phyloP scores from a whole-genome alignment of 2,888 invertebrate genomes.

The Formica aserva region DNA sequence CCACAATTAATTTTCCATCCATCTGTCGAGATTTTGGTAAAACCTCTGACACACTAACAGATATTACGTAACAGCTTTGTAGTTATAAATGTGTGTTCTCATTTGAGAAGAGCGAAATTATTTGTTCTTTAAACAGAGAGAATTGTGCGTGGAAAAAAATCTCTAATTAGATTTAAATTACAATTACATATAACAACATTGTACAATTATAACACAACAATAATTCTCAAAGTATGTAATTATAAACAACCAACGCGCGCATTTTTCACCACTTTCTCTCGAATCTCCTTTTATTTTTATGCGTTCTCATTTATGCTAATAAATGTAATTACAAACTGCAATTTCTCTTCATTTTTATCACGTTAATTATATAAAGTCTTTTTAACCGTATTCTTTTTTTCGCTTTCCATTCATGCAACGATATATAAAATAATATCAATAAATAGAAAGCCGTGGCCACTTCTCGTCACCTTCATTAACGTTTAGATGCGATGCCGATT shows the following conservation, averaged over 20 bases:
- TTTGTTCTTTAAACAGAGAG: neutral
- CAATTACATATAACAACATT: neutral
- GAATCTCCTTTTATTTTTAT: neutral
- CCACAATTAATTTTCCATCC: conserved; percentile 44
- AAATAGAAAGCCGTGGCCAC: neutral
- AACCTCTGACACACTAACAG: conserved; percentile 1
- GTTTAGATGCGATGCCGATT: neutral
- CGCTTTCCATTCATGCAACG: neutral
- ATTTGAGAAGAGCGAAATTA: neutral
- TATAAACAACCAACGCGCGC: neutral
- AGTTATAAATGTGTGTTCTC: neutral
- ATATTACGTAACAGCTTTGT: conserved; percentile 4
- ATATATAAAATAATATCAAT: neutral
- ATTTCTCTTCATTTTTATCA: neutral
- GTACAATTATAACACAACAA: neutral
- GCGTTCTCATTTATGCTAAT: neutral
- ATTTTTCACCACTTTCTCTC: neutral
- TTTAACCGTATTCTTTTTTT: neutral
- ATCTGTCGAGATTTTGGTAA: neutral
- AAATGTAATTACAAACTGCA: neutral
- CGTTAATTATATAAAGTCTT: neutral
- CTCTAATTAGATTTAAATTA: neutral
- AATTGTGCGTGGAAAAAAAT: neutral
- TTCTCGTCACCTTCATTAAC: neutral
- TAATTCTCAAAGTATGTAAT: neutral